Evolutionary conservation across 2,113 vertebrate genomes (phyloP).

Genomic region (Cyprinus carpio): DNA sequence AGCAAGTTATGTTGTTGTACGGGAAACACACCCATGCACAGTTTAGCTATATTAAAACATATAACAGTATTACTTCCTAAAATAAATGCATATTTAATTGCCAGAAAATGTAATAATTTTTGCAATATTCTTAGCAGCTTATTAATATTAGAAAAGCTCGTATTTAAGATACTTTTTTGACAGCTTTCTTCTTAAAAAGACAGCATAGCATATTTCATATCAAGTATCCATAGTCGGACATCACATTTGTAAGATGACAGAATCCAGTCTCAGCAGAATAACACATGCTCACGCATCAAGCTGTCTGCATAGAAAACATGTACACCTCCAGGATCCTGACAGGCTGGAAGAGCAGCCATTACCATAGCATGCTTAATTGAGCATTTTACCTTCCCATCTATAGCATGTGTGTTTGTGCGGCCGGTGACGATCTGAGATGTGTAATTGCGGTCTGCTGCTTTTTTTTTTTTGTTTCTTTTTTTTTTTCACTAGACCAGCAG

Average conservation of each 20-base stretch:
- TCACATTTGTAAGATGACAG: slow-evolving; percentile 70
- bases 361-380: slow-evolving; percentile 98
- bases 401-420: slow-evolving; percentile 80
- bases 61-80: no score
- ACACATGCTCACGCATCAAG: slow-evolving; percentile 83
- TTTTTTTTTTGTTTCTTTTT: no score
- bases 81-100: neutral
- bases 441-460: slow-evolving; percentile 81
- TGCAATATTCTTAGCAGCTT: neutral
- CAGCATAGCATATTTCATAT: neutral
- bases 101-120: no score
- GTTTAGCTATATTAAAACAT: no score
- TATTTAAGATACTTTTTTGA: neutral
- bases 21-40: no score
- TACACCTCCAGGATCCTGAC: slow-evolving; percentile 86
- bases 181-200: slow-evolving; percentile 5
- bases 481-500: slow-evolving; percentile 92
- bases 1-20: no score
- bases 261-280: slow-evolving; percentile 92
- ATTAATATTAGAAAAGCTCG: neutral
- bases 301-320: slow-evolving; percentile 89
- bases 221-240: slow-evolving; percentile 29
- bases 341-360: slow-evolving; percentile 94
- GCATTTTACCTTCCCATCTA: slow-evolving; percentile 79
- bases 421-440: slow-evolving; percentile 91